A percentile compares a stretch with the other conserved stretches of the same genome.
phyloP scores from a whole-genome alignment of 2,797 vertebrate genomes.

The Anisognathus igniventris region DNA sequence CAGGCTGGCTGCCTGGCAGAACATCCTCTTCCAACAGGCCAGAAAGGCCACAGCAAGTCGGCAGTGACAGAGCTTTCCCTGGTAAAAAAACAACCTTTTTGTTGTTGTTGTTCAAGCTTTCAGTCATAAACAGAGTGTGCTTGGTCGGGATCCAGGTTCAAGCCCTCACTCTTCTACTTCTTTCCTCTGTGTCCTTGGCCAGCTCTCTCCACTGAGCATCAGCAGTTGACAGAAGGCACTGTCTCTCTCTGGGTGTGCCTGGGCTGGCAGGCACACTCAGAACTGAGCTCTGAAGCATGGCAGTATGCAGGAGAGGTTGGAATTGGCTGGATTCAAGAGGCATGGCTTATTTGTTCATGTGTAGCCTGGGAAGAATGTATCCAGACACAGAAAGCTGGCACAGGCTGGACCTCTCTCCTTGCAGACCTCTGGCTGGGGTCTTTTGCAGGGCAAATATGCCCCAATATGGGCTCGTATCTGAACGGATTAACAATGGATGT shows the following conservation, averaged over 20 bases:
- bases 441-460: not conserved
- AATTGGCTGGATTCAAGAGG: not conserved
- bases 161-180: not conserved
- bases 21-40: not conserved
- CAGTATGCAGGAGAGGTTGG: not conserved
- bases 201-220: not conserved
- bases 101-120: slow-evolving; percentile 12
- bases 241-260: slow-evolving; percentile 4
- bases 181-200: not conserved
- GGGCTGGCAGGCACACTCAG: slow-evolving; percentile 31
- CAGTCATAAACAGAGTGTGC: not conserved
- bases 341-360: not conserved
- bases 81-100: not conserved
- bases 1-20: slow-evolving; percentile 9
- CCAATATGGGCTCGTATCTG: not conserved
- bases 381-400: not conserved
- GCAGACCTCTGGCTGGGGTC: not conserved
- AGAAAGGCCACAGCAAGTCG: not conserved
- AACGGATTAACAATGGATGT: not conserved
- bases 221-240: slow-evolving; percentile 12
- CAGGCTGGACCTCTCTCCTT: not conserved
- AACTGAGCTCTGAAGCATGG: slow-evolving; percentile 45
- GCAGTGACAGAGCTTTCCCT: not conserved
- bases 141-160: slow-evolving; percentile 35
- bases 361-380: not conserved